A percentile compares a stretch with the other conserved stretches of the same genome.
phyloP scores from a whole-genome alignment of 1,140 invertebrate genomes.

The Apis dorsata region DNA sequence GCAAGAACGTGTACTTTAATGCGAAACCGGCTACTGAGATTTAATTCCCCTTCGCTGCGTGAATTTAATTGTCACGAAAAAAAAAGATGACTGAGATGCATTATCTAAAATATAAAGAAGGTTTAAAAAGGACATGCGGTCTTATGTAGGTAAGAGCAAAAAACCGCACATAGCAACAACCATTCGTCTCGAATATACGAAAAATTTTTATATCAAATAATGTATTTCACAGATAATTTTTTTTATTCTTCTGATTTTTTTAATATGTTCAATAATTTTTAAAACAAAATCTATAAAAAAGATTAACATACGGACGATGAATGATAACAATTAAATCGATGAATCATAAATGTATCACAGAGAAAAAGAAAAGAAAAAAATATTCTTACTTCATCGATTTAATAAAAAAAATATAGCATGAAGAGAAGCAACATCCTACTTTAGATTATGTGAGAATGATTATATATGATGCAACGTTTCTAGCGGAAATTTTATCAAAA shows the following conservation, averaged over 20 bases:
- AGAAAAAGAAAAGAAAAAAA: no score
- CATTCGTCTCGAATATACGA: neutral
- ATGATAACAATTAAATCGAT: constrained; percentile 4
- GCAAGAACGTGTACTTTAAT: neutral
- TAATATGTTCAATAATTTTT: neutral
- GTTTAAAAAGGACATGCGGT: neutral
- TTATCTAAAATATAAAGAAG: neutral
- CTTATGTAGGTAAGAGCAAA: neutral
- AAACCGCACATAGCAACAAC: constrained; percentile 30
- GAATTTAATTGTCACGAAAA: constrained; percentile 7
- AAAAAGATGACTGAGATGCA: neutral
- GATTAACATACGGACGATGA: constrained; percentile 11
- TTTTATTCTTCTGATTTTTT: neutral
- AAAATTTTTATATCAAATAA: neutral
- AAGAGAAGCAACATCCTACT: neutral
- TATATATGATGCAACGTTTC: constrained; percentile 15
- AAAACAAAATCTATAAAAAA: neutral
- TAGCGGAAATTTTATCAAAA: constrained; percentile 13
- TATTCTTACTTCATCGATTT: neutral
- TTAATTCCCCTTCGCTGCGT: neutral
- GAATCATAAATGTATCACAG: neutral
- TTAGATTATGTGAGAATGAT: neutral
- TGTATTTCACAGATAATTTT: neutral
- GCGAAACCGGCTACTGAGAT: constrained; percentile 1
- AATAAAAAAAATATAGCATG: neutral